A percentile compares a stretch with the other conserved stretches of the same genome.
These are phyloP conservation scores for Drosophila cardini DNA, from an alignment of 1,140 invertebrate genomes.

Conservation along the genomic window DNA sequence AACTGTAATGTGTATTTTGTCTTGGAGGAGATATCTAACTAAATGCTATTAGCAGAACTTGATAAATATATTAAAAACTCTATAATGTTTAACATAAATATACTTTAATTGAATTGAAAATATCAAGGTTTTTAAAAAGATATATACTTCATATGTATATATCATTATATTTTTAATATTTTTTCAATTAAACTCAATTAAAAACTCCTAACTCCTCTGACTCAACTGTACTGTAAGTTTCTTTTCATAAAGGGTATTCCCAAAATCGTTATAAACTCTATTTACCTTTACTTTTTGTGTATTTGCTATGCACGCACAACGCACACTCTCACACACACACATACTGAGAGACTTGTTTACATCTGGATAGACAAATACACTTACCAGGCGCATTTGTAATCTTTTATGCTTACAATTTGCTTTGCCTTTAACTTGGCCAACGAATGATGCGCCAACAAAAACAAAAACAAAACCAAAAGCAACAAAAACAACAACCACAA, in stretches of 20 bases:
- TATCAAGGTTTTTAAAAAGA: too few relatives aligned
- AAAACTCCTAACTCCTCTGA: too few relatives aligned
- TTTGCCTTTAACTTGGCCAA: slow-evolving; percentile 10
- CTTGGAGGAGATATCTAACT: too few relatives aligned
- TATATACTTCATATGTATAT: too few relatives aligned
- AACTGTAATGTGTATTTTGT: too few relatives aligned
- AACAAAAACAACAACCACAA: slow-evolving; percentile 12
- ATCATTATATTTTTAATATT: too few relatives aligned
- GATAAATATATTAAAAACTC: too few relatives aligned
- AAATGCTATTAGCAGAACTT: too few relatives aligned
- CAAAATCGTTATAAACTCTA: background rate
- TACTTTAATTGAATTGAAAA: too few relatives aligned
- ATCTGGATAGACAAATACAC: slow-evolving; percentile 24
- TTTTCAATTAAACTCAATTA: too few relatives aligned
- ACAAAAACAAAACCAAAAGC: slow-evolving; percentile 15
- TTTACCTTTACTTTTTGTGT: background rate
- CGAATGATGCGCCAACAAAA: slow-evolving; percentile 9
- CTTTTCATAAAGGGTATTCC: slow-evolving; percentile 19
- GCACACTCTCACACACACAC: background rate
- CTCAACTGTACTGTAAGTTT: too few relatives aligned
- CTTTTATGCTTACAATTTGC: slow-evolving; percentile 34
- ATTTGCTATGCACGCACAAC: slow-evolving; percentile 21
- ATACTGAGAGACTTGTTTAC: slow-evolving; percentile 18
- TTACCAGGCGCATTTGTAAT: slow-evolving; percentile 35
- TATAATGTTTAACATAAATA: too few relatives aligned